Base-by-base conservation (phyloP, 2,113 vertebrate species). In the Leptobrachium leishanense region DNA sequence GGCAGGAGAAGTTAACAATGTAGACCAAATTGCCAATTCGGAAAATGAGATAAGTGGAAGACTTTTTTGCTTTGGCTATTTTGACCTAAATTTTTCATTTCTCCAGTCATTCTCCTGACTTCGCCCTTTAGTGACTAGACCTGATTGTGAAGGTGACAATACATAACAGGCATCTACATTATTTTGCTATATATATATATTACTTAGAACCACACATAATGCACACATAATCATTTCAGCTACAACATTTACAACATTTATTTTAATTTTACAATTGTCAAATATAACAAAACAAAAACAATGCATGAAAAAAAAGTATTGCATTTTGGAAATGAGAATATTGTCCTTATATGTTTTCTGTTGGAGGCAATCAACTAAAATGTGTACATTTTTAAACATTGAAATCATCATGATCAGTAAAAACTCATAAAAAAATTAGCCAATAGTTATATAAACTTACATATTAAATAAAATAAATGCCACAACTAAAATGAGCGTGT, bases 101-200 rank as follows among this genome's bases (percentile, higher is more conserved):
- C 20, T 31, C 20, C 20, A 31, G 20, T 31, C 20, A 31, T 31
- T 31, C 20, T 31, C 20, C 20, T 31, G 20, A 31, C 20, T 31
- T 31, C 20, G 20, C 20, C 20, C 20, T 31, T 31, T 31, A 31
- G 20, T 31, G 20, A 31, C 0, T 31, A 31, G 20, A 31, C 20
- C 20, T 31, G 20, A 31, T 31, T 31, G 20, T 31, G 20, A 31
- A 31, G 20, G 20, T 31, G 85, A 92, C 92, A 96, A 96, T 96
- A 96, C 96, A 96, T 96, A 94, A 92, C 92, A 93, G 93, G 89
- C 85, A 89, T 91, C 86, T 89, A 87, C 90, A 90, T 85, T 92
- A 85, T 89, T 94, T 88, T 94, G 93, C 91, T 90, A 95, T 93
- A 95, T 94, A 95, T 93, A 95, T 89, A 87, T 83, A 87, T 88